Evolutionary conservation across 2,113 vertebrate species (phyloP).

Genomic region (Pelecanoides urinatrix): DNA sequence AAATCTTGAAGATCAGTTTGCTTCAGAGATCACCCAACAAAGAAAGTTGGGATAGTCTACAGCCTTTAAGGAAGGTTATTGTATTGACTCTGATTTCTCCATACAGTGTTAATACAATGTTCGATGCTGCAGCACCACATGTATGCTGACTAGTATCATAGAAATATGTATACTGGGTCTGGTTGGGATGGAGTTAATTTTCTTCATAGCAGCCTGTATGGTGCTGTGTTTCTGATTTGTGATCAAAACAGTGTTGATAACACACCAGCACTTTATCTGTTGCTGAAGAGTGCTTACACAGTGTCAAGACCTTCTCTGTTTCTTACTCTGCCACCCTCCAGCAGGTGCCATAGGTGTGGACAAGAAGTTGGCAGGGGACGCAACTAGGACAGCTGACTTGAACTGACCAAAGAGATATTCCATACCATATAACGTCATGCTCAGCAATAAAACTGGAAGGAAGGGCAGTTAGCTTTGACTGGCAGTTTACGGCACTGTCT

Average conservation of each 20-base stretch:
- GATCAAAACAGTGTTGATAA: background rate
- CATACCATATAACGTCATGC: accelerated
- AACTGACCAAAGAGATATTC: background rate
- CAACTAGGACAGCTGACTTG: background rate
- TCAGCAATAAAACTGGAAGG: background rate
- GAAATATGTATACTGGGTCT: background rate
- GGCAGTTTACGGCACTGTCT: accelerated
- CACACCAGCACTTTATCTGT: background rate
- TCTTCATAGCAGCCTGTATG: background rate
- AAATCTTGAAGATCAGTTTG: background rate
- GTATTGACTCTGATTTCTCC: background rate
- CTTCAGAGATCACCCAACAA: background rate
- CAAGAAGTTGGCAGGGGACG: background rate
- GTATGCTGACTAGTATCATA: background rate
- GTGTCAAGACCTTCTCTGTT: background rate
- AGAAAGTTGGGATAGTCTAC: background rate
- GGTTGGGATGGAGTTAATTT: background rate
- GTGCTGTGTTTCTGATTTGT: background rate
- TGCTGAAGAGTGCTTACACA: background rate
- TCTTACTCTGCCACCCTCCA: background rate
- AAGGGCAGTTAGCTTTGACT: background rate
- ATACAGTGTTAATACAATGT: too few relatives aligned
- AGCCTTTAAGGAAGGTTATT: background rate
- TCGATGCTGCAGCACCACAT: background rate
- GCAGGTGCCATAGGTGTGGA: too few relatives aligned